These are phyloP conservation scores for Rana temporaria DNA, from an alignment of 2,113 vertebrate species.

Conservation along the genomic window DNA sequence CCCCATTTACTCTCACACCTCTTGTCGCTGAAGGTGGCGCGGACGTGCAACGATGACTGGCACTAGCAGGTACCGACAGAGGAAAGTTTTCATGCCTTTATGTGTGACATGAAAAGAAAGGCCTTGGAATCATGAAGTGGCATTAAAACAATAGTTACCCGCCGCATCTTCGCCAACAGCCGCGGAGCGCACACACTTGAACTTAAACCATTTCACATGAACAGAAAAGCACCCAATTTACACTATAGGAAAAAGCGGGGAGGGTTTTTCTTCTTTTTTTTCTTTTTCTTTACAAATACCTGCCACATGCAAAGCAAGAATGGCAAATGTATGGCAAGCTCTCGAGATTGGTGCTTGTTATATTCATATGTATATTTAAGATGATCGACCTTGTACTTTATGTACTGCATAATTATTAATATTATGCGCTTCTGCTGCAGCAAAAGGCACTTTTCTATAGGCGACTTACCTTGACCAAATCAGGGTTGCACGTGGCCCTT, in stretches of 20 bases:
- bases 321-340: neutral
- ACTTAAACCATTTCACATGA: neutral
- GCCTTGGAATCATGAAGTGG: constrained; percentile 41
- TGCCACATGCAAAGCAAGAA: neutral
- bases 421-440: constrained; percentile 10
- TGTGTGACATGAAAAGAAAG: constrained; percentile 35
- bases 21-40: neutral
- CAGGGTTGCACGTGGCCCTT: neutral
- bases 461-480: constrained; percentile 15
- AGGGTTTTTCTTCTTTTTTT: neutral
- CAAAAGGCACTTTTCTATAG: constrained; percentile 20
- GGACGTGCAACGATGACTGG: neutral
- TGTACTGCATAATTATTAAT: neutral
- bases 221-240: constrained; percentile 28
- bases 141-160: constrained; percentile 32
- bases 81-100: constrained; percentile 27
- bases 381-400: constrained; percentile 7
- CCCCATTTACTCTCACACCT: neutral
- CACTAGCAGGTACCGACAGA: neutral
- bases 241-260: neutral
- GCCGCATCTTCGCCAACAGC: neutral
- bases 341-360: neutral
- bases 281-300: neutral
- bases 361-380: constrained; percentile 39
- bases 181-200: constrained; percentile 14